These are phyloP conservation scores for Spisula subtruncata DNA, from an alignment of 2,888 invertebrate genomes.

Conservation along the genomic window DNA sequence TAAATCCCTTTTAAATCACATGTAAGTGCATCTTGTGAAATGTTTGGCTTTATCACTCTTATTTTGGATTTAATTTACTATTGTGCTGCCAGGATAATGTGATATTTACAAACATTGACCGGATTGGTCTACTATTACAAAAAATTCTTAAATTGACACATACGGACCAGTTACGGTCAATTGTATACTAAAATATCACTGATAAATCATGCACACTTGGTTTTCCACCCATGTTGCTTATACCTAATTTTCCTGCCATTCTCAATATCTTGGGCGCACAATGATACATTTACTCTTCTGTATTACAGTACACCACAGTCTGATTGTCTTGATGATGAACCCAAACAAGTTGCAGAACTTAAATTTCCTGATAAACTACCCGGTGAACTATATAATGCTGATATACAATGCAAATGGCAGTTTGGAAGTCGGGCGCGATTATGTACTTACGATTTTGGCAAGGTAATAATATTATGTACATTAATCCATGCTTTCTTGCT, in stretches of 20 bases:
- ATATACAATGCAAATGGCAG: slow-evolving; percentile 84
- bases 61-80: too few relatives aligned
- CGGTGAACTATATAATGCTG: slow-evolving; percentile 84
- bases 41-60: too few relatives aligned
- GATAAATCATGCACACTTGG: too few relatives aligned
- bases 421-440: slow-evolving; percentile 82
- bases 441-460: slow-evolving; percentile 85
- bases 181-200: too few relatives aligned
- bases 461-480: slow-evolving; percentile 78
- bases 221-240: too few relatives aligned
- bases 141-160: too few relatives aligned
- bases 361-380: slow-evolving; percentile 84
- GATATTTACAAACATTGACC: too few relatives aligned
- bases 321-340: slow-evolving; percentile 78
- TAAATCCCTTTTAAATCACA: too few relatives aligned
- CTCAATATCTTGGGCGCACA: background rate
- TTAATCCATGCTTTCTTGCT: slow-evolving; percentile 14
- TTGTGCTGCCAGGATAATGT: too few relatives aligned
- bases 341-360: slow-evolving; percentile 80
- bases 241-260: too few relatives aligned
- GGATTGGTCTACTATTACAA: too few relatives aligned
- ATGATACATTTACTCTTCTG: background rate
- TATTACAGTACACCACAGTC: slow-evolving; percentile 79
- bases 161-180: background rate
- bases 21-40: too few relatives aligned